Conservation (phyloP, 2,113 vertebrate species). For the Alouatta palliata region DNA sequence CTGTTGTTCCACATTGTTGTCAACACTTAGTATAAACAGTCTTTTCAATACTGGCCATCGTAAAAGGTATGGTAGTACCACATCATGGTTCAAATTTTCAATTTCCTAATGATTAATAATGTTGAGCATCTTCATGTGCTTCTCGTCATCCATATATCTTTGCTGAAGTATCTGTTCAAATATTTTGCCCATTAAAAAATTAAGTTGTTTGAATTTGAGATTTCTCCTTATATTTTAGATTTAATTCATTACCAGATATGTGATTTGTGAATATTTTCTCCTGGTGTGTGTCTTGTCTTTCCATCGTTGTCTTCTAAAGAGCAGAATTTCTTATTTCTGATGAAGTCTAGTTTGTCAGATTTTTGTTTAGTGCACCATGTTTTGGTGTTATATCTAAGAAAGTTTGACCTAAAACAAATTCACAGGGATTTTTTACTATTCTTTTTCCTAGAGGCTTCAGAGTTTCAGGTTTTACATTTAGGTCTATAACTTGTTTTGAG, state of each 20-base stretch:
- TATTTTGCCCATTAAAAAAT: neutral
- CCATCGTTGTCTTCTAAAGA: neutral
- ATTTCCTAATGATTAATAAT: neutral
- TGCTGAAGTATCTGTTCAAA: neutral
- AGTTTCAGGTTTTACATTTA: neutral
- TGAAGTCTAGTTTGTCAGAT: neutral
- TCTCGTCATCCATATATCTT: neutral
- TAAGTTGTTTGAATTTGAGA: neutral
- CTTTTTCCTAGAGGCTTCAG: neutral
- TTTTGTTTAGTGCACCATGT: neutral
- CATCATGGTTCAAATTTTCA: neutral
- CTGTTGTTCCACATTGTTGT: neutral
- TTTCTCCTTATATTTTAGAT: neutral
- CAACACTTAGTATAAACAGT: neutral
- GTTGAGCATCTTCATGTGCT: neutral
- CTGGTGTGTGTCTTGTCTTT: neutral
- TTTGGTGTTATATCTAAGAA: constrained; percentile 6
- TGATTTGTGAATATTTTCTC: neutral
- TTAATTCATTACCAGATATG: neutral
- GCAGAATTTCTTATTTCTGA: neutral
- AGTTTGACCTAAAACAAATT: neutral
- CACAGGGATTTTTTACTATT: neutral
- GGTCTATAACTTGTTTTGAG: neutral
- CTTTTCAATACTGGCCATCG: neutral
- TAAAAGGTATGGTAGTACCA: neutral